These are phyloP conservation scores for Sarcophaga variegata DNA, from an alignment of 2,888 invertebrate genomes.

Conservation along the genomic window DNA sequence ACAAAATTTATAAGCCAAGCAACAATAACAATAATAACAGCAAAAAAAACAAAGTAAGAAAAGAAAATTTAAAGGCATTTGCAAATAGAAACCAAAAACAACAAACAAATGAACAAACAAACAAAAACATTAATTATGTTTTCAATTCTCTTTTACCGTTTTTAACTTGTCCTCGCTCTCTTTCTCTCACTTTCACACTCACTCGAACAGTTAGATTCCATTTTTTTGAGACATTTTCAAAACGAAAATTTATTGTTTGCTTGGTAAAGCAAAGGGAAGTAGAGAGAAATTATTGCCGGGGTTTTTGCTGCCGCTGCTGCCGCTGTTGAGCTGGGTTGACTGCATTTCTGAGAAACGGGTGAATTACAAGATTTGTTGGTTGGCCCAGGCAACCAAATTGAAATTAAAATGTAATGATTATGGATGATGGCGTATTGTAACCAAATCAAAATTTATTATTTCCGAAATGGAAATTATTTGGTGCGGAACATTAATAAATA, in stretches of 20 bases:
- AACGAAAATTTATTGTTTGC: constrained; percentile 11
- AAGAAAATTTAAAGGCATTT: not conserved
- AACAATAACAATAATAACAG: not conserved
- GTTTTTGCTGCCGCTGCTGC: not conserved
- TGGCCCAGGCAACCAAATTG: too few species aligned
- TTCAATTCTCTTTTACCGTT: not conserved
- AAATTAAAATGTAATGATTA: too few species aligned
- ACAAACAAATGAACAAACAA: constrained; percentile 31
- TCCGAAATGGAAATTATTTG: too few species aligned
- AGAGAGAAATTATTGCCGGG: constrained; percentile 6
- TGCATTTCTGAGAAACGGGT: too few species aligned
- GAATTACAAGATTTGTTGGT: too few species aligned
- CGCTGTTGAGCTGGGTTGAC: too few species aligned
- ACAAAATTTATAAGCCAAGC: constrained; percentile 30
- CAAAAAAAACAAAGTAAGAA: not conserved
- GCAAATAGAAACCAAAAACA: not conserved
- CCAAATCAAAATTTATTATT: too few species aligned
- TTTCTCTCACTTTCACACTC: too few species aligned
- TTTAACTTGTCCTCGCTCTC: not conserved
- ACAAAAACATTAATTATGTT: constrained; percentile 27
- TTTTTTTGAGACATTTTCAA: not conserved
- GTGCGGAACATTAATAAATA: too few species aligned
- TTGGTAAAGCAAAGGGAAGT: not conserved
- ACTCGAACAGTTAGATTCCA: not conserved
- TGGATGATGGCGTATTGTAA: too few species aligned